Evolutionary conservation across 1,140 invertebrate species (phyloP).

Genomic region (Helicoverpa zea): DNA sequence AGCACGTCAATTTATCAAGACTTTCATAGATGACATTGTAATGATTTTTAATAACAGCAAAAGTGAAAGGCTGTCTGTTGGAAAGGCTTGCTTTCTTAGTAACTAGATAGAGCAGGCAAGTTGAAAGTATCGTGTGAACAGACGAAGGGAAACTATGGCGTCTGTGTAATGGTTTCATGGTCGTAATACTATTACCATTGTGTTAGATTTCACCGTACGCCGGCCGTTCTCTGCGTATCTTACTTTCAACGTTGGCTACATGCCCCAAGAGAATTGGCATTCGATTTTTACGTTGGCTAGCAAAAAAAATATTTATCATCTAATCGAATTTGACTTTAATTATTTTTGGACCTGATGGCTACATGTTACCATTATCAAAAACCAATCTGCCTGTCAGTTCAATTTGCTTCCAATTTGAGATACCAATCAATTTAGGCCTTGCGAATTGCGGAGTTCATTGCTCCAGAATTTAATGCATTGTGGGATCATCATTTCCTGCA

Average conservation of each 20-base stretch:
- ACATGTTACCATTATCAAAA: background rate
- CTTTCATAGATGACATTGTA: slow-evolving; percentile 65
- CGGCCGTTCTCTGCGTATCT: slow-evolving; percentile 20
- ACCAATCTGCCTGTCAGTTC: background rate
- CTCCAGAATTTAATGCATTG: slow-evolving; percentile 19
- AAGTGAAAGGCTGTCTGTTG: slow-evolving; percentile 80
- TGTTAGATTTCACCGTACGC: slow-evolving; percentile 45
- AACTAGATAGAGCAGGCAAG: slow-evolving; percentile 71
- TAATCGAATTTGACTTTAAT: background rate
- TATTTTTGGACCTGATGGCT: background rate
- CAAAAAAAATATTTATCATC: background rate
- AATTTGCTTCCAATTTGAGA: background rate
- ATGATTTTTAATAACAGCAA: slow-evolving; percentile 72
- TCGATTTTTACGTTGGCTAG: background rate
- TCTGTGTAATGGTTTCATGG: slow-evolving; percentile 45
- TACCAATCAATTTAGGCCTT: slow-evolving; percentile 7
- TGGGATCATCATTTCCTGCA: slow-evolving; percentile 6
- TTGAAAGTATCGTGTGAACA: slow-evolving; percentile 79
- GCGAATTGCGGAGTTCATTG: slow-evolving; percentile 18
- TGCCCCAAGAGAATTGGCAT: background rate
- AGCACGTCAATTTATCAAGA: slow-evolving; percentile 41
- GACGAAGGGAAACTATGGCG: slow-evolving; percentile 63
- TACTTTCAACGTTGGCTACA: slow-evolving; percentile 25
- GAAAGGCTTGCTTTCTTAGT: slow-evolving; percentile 74
- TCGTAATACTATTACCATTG: slow-evolving; percentile 46